Conservation (phyloP, 2,888 invertebrate species). For the Trachelus troglodyta region DNA sequence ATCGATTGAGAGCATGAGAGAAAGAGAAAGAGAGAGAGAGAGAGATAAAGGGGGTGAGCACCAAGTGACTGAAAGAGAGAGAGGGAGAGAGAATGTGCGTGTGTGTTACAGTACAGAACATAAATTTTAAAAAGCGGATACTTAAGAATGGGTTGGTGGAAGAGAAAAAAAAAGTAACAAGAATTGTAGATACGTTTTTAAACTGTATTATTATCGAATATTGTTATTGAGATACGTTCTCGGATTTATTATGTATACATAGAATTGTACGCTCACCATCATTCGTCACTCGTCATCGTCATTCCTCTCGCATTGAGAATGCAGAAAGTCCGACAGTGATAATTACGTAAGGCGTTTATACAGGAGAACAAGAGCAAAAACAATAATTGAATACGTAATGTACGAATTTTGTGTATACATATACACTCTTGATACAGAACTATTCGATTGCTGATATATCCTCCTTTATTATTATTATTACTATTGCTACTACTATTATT, state of each 20-base stretch:
- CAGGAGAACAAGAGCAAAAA: neutral
- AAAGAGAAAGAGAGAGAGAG: conserved; percentile 18
- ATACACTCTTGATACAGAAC: neutral
- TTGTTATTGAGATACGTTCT: conserved; percentile 37
- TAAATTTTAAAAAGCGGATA: conserved; percentile 5
- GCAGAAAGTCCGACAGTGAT: neutral
- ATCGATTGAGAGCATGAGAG: conserved; percentile 15
- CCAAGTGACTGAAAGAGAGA: neutral
- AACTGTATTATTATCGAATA: conserved; percentile 50
- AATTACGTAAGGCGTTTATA: neutral
- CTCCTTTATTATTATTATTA: conserved; percentile 33
- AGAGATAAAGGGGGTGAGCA: neutral
- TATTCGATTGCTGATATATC: neutral
- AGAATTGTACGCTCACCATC: conserved; percentile 8
- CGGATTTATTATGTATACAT: conserved; percentile 4
- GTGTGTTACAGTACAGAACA: neutral
- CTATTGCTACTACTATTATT: conserved; percentile 40
- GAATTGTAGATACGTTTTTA: conserved; percentile 63
- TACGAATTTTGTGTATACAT: neutral
- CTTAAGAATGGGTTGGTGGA: conserved; percentile 41
- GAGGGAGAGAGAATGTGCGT: neutral
- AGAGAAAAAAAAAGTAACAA: conserved; percentile 18
- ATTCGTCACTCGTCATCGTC: neutral
- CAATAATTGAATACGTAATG: neutral
- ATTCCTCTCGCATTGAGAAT: neutral